A percentile compares a stretch with the other conserved stretches of the same genome.
These are phyloP conservation scores for Hassar affinis DNA, from an alignment of 2,113 vertebrate genomes.

Conservation along the genomic window DNA sequence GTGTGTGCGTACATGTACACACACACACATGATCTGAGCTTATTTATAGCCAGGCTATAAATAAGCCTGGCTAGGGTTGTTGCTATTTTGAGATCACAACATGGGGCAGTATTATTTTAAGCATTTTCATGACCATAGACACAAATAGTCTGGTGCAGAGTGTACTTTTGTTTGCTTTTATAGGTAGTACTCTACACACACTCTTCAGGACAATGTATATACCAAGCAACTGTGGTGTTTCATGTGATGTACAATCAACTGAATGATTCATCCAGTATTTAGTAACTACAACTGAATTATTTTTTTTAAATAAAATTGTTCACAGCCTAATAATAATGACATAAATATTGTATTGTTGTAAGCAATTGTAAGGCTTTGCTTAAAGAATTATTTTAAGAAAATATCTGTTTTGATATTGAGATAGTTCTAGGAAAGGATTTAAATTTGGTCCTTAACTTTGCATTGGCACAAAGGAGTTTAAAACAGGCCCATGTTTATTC, in stretches of 20 bases:
- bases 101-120: background rate
- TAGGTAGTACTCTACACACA: background rate
- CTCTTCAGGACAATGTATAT: background rate
- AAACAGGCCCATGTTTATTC: background rate
- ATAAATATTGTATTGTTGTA: background rate
- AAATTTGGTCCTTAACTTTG: background rate
- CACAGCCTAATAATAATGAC: background rate
- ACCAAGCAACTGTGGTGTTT: too few species aligned
- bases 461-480: background rate
- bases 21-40: background rate
- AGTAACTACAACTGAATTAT: background rate
- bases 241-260: background rate
- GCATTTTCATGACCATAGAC: background rate
- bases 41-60: background rate
- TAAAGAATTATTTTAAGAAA: background rate
- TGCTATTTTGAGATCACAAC: background rate
- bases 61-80: background rate
- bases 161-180: background rate
- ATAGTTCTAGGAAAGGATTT: background rate
- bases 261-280: background rate
- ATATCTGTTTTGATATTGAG: background rate
- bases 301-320: background rate
- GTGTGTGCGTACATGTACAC: too few species aligned
- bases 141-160: background rate
- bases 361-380: background rate